Evolutionary conservation across 2,888 invertebrate species (phyloP).

Genomic region (Tanypteryx hageni): DNA sequence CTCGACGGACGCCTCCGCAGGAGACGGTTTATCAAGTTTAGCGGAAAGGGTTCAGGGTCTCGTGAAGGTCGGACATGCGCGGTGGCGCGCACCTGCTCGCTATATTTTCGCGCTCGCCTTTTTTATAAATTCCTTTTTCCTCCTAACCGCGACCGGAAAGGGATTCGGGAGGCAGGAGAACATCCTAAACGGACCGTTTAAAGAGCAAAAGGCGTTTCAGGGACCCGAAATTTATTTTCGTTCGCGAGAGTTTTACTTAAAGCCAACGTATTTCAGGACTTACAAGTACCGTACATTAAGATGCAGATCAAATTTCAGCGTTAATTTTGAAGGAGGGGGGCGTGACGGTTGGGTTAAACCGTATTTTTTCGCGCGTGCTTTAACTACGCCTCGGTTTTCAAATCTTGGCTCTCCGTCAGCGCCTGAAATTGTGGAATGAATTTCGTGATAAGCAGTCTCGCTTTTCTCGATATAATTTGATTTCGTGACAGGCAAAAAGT

Average conservation of each 20-base stretch:
- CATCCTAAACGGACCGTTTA: conserved; percentile 16
- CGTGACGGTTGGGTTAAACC: no score
- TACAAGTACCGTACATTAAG: background rate
- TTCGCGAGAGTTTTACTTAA: background rate
- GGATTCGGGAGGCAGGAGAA: background rate
- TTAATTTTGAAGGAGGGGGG: no score
- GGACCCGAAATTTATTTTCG: background rate
- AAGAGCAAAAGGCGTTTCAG: background rate
- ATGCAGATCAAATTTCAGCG: no score
- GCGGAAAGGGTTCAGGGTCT: background rate
- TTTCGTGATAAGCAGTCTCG: no score
- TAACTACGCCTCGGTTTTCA: no score
- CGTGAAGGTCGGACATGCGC: background rate
- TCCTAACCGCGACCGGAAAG: background rate
- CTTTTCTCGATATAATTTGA: no score
- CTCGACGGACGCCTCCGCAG: no score
- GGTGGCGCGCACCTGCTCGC: background rate
- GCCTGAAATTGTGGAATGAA: no score
- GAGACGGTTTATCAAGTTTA: background rate
- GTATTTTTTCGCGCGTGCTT: no score
- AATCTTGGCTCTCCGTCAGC: no score
- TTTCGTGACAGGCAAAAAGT: no score
- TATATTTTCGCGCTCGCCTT: background rate
- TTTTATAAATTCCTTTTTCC: background rate
- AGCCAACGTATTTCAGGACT: background rate